Percentiles rank a stretch among this genome's conserved stretches.
Conservation (phyloP, 1,140 invertebrate species). For the Hyles euphorbiae region DNA sequence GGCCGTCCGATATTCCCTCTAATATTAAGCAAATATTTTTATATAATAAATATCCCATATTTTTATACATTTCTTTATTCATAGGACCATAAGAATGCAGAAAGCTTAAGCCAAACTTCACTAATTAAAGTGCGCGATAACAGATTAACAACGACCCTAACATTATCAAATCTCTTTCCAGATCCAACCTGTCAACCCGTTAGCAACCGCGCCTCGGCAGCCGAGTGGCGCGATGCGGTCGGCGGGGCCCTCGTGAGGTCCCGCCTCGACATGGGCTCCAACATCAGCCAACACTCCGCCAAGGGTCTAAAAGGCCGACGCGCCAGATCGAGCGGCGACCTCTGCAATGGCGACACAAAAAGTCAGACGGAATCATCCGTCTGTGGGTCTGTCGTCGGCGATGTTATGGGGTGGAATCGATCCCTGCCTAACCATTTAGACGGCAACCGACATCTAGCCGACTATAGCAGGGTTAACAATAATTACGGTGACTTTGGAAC, state of each 20-base stretch:
- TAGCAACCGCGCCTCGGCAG: constrained; percentile 28
- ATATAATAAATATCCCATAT: too few relatives aligned
- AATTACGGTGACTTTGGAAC: constrained; percentile 77
- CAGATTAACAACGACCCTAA: too few relatives aligned
- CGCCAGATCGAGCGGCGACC: constrained; percentile 82
- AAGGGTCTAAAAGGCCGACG: constrained; percentile 81
- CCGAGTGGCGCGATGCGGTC: constrained; percentile 50
- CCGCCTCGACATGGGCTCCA: constrained; percentile 81
- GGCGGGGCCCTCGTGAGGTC: constrained; percentile 64
- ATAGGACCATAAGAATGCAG: too few relatives aligned
- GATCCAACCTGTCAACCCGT: constrained; percentile 33
- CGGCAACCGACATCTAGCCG: constrained; percentile 76
- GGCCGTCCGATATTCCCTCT: too few relatives aligned
- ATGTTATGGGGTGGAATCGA: constrained; percentile 67
- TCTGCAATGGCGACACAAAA: constrained; percentile 83
- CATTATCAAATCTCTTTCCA: constrained; percentile 24
- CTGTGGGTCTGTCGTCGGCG: constrained; percentile 66
- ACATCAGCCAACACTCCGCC: constrained; percentile 82
- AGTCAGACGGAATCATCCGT: constrained; percentile 81
- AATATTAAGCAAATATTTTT: too few relatives aligned
- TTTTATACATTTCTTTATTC: too few relatives aligned
- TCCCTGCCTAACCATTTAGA: constrained; percentile 85
- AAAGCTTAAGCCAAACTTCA: too few relatives aligned
- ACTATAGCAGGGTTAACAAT: constrained; percentile 78
- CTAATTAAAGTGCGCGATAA: too few relatives aligned